phyloP scores from a whole-genome alignment of 2,113 vertebrate genomes.

The Crypturellus undulatus region DNA sequence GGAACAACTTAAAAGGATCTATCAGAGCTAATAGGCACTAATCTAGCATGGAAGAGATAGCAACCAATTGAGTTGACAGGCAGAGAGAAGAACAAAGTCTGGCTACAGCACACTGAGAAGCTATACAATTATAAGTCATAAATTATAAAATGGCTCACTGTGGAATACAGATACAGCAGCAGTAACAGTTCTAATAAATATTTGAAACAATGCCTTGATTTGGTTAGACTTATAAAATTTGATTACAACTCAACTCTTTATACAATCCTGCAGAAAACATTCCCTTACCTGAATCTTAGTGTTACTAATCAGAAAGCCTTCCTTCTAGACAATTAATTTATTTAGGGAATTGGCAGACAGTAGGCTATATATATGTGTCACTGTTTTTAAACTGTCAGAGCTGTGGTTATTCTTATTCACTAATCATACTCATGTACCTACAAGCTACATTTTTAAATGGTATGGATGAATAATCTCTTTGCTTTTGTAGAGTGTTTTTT shows the following conservation, averaged over 20 bases:
- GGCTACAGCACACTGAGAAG: conserved; percentile 7
- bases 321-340: conserved; percentile 41
- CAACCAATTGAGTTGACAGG: neutral
- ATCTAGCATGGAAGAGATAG: conserved; percentile 32
- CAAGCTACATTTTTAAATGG: conserved; percentile 41
- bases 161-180: neutral
- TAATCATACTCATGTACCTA: conserved; percentile 49
- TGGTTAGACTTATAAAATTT: neutral
- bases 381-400: conserved; percentile 52
- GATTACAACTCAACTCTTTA: neutral
- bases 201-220: conserved; percentile 33
- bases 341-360: conserved; percentile 32
- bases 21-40: conserved; percentile 26
- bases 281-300: neutral
- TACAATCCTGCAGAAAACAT: neutral
- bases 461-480: conserved; percentile 52
- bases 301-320: conserved; percentile 22
- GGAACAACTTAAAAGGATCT: conserved; percentile 42
- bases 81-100: conserved; percentile 31
- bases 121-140: conserved; percentile 41
- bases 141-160: conserved; percentile 30
- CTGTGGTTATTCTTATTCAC: conserved; percentile 20
- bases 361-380: neutral
- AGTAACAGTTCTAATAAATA: conserved; percentile 32
- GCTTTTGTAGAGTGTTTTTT: conserved; percentile 24